A percentile compares a stretch with the other conserved stretches of the same genome.
Conservation (phyloP, 2,113 vertebrate species). For the Podiceps cristatus region DNA sequence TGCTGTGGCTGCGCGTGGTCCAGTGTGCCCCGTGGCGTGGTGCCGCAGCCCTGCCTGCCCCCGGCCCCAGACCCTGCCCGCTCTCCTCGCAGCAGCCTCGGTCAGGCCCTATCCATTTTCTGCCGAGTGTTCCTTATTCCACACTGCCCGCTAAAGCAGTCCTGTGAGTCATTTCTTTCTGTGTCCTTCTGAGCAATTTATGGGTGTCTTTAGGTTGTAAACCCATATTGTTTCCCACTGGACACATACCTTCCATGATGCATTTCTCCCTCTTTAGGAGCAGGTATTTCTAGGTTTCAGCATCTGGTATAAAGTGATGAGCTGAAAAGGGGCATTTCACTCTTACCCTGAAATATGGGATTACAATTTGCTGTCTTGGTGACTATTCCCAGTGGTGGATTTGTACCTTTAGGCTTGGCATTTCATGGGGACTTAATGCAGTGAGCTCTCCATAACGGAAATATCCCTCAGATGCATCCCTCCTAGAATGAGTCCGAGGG, state of each 20-base stretch:
- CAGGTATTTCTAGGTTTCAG: not conserved
- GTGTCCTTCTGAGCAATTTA: not conserved
- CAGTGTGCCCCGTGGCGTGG: not conserved
- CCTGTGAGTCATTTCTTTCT: not conserved
- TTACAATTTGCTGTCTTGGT: not conserved
- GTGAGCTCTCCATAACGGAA: not conserved
- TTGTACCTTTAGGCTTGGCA: not conserved
- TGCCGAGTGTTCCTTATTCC: not conserved
- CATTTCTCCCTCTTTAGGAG: not conserved
- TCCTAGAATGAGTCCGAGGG: not conserved
- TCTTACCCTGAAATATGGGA: not conserved
- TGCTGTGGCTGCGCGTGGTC: not conserved
- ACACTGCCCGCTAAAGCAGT: accelerated
- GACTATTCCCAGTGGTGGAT: not conserved
- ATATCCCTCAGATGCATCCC: accelerated
- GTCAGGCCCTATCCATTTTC: not conserved
- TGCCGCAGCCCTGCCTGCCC: accelerated
- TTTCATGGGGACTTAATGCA: not conserved
- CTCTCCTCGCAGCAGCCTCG: not conserved
- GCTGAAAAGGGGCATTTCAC: not conserved
- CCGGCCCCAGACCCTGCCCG: not conserved
- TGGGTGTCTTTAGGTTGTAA: not conserved
- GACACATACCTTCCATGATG: accelerated
- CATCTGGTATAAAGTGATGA: not conserved
- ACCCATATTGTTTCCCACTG: not conserved